Percentiles rank a stretch among this genome's conserved stretches.
Evolutionary conservation across 2,797 vertebrate genomes (phyloP).

Genomic region (Heterohyrax brucei): DNA sequence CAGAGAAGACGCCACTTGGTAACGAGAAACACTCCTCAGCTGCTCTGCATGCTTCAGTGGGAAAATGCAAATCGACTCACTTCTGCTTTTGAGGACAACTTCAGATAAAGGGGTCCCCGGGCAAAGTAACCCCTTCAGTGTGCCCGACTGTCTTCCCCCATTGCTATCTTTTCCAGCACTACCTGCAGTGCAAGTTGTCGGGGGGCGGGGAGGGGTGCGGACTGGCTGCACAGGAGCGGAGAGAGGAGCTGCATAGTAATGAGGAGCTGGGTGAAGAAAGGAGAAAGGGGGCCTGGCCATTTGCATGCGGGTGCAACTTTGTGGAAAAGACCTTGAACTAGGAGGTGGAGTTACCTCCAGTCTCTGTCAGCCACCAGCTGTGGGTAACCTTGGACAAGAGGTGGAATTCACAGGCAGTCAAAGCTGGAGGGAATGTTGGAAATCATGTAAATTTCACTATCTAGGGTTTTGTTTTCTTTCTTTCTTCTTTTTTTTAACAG

Average conservation of each 20-base stretch:
- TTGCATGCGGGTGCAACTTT: neutral
- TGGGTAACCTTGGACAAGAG: conserved; percentile 64
- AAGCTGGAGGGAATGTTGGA: conserved; percentile 25
- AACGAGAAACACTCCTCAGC: conserved; percentile 87
- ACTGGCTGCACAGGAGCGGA: neutral
- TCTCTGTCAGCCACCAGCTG: neutral
- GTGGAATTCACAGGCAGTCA: neutral
- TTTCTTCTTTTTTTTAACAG: neutral
- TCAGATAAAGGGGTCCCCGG: conserved; percentile 89
- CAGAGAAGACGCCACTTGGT: conserved; percentile 83
- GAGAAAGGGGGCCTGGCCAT: neutral
- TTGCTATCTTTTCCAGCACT: conserved; percentile 74
- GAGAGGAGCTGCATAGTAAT: conserved; percentile 75
- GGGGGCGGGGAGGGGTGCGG: neutral
- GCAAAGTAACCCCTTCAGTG: conserved; percentile 87
- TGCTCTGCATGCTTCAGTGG: conserved; percentile 87
- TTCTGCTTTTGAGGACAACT: conserved; percentile 89
- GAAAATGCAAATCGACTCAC: conserved; percentile 92
- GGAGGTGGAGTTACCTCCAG: neutral
- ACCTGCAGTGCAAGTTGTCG: conserved; percentile 10
- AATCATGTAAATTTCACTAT: neutral
- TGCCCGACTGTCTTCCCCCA: conserved; percentile 75
- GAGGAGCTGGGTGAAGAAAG: conserved; percentile 42
- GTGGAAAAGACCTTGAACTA: conserved; percentile 57
- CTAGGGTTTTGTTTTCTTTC: neutral